Evolutionary conservation across 2,113 vertebrate genomes (phyloP), one percentile per base, ranked within the genome.

Genomic region (Chelonoidis abingdonii): DNA sequence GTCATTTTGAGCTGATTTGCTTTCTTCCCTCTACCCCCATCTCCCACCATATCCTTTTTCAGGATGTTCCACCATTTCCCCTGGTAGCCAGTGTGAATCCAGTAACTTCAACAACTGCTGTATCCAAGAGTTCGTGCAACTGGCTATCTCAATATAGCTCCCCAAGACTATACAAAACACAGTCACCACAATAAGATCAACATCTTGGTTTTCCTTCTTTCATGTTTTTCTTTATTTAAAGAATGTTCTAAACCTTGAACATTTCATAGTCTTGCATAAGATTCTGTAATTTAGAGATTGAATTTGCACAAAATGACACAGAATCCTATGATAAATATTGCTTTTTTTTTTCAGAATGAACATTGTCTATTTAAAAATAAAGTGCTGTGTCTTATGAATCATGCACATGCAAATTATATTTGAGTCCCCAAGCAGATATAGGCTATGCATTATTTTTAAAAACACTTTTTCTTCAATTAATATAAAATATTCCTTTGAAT

Each of bases 401-500:
- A 79, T 1, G 2, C 24, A 47, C 14, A 4, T 81, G 1, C 12
- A 88, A 62, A 2, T 41, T 88, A 88, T 83, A 24, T 25, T 90
- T 89, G 79, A 65, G 35, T 84, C 10, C 27, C 38, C 44, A 57
- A 41, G 44, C 69, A 79, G 44, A 29, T 83, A 24, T 52, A 27
- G 53, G 31, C 9, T 72, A 69, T 83, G 41, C 57, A 62, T 29
- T 57, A 56, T 76, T 75, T 72, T 57, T 14, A 14, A 82, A 11
- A 56, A 83, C 54, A 17, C 19, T 3, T 41, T 72, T 81, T 69
- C 27, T 76, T 84, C 83, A 72, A 4, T 38, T 76, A 54, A 50
- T 91, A 65, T 90, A 93, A 81, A 80, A 65, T 27, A 81, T 1
- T 19, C 27, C 78, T 22, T 6, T 83, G 2, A 83, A 72, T 96